Conservation (phyloP, 2,888 invertebrate species). For the Rhogogaster chlorosoma region DNA sequence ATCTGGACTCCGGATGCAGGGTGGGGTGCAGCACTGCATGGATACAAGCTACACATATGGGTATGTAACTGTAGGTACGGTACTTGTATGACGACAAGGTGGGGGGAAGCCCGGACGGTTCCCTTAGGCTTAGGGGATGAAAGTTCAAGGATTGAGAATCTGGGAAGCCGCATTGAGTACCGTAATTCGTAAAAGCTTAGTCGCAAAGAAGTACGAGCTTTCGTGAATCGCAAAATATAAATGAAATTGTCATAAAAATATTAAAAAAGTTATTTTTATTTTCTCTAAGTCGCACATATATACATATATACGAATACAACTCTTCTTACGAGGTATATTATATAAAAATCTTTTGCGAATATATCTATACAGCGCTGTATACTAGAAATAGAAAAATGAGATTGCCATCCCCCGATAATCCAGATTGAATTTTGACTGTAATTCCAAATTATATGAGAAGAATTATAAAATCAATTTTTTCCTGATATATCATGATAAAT, state of each 20-base stretch:
- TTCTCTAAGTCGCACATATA: background rate
- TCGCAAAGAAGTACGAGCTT: background rate
- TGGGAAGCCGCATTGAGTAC: background rate
- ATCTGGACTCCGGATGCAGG: conserved; percentile 13
- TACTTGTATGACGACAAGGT: background rate
- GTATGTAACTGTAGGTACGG: too few species aligned
- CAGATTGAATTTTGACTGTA: background rate
- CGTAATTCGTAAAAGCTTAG: background rate
- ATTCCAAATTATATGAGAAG: background rate
- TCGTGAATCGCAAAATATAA: background rate
- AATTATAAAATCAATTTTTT: background rate
- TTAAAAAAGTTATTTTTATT: background rate
- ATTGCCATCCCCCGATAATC: background rate
- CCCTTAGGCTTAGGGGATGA: conserved; percentile 5
- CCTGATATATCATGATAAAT: background rate
- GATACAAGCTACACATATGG: background rate
- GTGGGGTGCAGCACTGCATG: background rate
- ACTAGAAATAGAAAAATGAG: background rate
- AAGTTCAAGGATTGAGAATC: background rate
- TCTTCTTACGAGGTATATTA: background rate
- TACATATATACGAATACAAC: background rate
- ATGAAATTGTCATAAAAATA: background rate
- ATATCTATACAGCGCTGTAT: background rate
- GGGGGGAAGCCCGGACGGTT: background rate
- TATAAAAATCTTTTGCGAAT: background rate